Percentiles rank a stretch among this genome's conserved stretches.
Conservation (phyloP, 2,888 invertebrate genomes). For the Drosophila lutescens region DNA sequence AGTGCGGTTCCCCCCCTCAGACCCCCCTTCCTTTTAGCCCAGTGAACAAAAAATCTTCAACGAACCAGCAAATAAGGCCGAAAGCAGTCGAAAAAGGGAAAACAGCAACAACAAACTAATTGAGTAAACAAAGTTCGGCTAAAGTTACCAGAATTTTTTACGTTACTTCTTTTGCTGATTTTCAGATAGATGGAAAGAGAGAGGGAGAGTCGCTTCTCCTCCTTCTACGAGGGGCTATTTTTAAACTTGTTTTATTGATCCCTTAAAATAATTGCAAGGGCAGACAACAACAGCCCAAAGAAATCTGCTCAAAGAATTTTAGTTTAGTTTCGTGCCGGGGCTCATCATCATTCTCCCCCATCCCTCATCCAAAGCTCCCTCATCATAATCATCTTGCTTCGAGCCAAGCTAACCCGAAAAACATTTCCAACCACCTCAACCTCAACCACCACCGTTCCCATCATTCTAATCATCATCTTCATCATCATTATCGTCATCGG, state of each 20-base stretch:
- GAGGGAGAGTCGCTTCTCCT: background rate
- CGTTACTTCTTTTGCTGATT: constrained; percentile 34
- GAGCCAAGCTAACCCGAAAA: constrained; percentile 42
- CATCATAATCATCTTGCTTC: constrained; percentile 28
- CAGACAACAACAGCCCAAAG: constrained; percentile 41
- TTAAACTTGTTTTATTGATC: constrained; percentile 78
- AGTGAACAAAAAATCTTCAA: constrained; percentile 37
- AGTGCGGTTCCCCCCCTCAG: constrained; percentile 49
- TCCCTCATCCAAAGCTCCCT: background rate
- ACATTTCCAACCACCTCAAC: constrained; percentile 22
- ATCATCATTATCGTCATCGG: constrained; percentile 6
- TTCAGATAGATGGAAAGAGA: background rate
- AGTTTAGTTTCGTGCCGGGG: constrained; percentile 31
- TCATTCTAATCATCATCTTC: background rate
- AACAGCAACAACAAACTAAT: constrained; percentile 55
- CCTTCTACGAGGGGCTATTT: constrained; percentile 59
- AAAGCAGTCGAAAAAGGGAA: constrained; percentile 20
- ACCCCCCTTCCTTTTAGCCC: background rate
- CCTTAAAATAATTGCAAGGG: constrained; percentile 68
- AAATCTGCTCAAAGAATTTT: constrained; percentile 67
- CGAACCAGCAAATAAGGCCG: constrained; percentile 73
- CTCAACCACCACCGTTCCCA: background rate
- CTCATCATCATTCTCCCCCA: background rate
- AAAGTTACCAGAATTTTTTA: constrained; percentile 54
- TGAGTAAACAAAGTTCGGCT: constrained; percentile 71